A percentile compares a stretch with the other conserved stretches of the same genome.
phyloP scores from a whole-genome alignment of 2,888 invertebrate species.

The Lacanobia oleracea region DNA sequence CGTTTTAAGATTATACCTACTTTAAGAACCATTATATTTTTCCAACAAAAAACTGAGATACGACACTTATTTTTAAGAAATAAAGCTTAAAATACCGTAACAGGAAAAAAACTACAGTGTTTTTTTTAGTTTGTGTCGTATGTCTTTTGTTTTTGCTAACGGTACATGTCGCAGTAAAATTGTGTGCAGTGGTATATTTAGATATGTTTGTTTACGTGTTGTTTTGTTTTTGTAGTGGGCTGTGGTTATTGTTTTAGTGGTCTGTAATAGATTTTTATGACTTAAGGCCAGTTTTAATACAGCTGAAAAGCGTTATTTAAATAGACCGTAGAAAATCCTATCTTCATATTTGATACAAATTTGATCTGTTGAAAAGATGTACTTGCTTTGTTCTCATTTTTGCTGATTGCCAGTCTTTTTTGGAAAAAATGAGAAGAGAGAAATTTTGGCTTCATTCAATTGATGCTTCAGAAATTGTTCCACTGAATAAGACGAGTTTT shows the following conservation, averaged over 20 bases:
- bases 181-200: slow-evolving; percentile 66
- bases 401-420: neutral
- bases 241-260: slow-evolving; percentile 27
- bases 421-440: neutral
- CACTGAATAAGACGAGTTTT: neutral
- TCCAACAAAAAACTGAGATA: slow-evolving; percentile 13
- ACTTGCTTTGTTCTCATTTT: neutral
- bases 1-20: slow-evolving; percentile 60
- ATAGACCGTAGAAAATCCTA: neutral
- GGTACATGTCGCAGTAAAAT: slow-evolving; percentile 68
- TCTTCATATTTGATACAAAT: neutral
- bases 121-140: slow-evolving; percentile 49
- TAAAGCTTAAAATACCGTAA: slow-evolving; percentile 50
- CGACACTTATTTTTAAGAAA: slow-evolving; percentile 13
- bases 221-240: slow-evolving; percentile 33
- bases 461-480: neutral
- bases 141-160: slow-evolving; percentile 75
- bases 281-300: neutral
- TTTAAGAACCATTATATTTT: slow-evolving; percentile 49
- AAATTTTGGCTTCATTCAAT: neutral
- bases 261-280: slow-evolving; percentile 28
- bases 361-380: neutral
- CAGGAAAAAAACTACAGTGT: slow-evolving; percentile 20
- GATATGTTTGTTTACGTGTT: slow-evolving; percentile 43
- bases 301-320: neutral